These are phyloP conservation scores for Discoglossus pictus DNA, from an alignment of 2,797 vertebrate genomes.

Conservation along the genomic window DNA sequence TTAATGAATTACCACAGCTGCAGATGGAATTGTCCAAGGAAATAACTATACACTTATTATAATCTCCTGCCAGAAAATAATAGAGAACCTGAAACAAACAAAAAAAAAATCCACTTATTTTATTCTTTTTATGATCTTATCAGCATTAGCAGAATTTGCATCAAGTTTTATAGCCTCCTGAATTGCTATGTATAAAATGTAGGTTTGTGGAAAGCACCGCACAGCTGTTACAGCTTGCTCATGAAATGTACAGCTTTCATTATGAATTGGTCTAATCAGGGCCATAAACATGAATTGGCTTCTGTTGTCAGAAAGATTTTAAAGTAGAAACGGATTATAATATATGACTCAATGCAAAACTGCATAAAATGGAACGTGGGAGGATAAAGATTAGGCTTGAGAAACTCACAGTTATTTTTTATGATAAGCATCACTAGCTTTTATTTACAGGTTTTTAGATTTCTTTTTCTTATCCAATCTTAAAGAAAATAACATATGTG, in stretches of 20 bases:
- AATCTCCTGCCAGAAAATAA: slow-evolving; percentile 11
- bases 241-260: slow-evolving; percentile 50
- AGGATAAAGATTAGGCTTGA: slow-evolving; percentile 36
- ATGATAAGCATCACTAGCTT: slow-evolving; percentile 34
- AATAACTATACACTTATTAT: slow-evolving; percentile 12
- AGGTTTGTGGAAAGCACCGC: slow-evolving; percentile 53
- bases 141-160: slow-evolving; percentile 50
- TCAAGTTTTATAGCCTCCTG: slow-evolving; percentile 52
- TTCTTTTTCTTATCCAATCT: background rate
- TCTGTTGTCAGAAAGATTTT: slow-evolving; percentile 55
- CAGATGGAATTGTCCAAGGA: slow-evolving; percentile 6
- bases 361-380: slow-evolving; percentile 43
- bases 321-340: slow-evolving; percentile 17
- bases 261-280: slow-evolving; percentile 56
- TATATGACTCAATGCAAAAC: slow-evolving; percentile 45
- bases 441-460: slow-evolving; percentile 21
- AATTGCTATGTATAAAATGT: slow-evolving; percentile 53
- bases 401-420: slow-evolving; percentile 20
- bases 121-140: slow-evolving; percentile 42
- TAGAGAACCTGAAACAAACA: background rate
- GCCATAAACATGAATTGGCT: slow-evolving; percentile 53
- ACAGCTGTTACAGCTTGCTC: slow-evolving; percentile 51
- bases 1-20: background rate
- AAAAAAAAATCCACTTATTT: slow-evolving; percentile 37
- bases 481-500: background rate